Evolutionary conservation across 2,113 vertebrate species (phyloP).

Genomic region (Lepisosteus osseus): DNA sequence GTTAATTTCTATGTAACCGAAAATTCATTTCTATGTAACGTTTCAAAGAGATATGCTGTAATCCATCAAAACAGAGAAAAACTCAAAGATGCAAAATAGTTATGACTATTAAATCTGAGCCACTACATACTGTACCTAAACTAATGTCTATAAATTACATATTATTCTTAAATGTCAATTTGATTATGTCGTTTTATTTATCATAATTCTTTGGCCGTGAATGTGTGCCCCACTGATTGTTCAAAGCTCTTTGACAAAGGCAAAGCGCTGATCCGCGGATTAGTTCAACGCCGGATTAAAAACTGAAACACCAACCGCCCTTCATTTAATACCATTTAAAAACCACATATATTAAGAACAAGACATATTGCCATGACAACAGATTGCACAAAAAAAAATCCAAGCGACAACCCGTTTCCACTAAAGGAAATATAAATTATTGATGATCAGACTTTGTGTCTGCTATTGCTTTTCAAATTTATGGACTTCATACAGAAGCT

Average conservation of each 20-base stretch:
- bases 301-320: constrained; percentile 43
- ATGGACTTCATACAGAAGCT: constrained; percentile 16
- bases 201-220: background rate
- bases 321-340: constrained; percentile 41
- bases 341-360: constrained; percentile 43
- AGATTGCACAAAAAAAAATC: constrained; percentile 37
- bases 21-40: no score
- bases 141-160: no score
- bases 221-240: constrained; percentile 42
- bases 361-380: constrained; percentile 53
- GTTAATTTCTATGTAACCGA: no score
- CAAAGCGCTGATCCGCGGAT: constrained; percentile 47
- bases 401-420: constrained; percentile 41
- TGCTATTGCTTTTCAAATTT: constrained; percentile 45
- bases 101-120: no score
- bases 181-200: background rate
- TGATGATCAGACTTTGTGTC: constrained; percentile 45
- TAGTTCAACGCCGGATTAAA: constrained; percentile 55
- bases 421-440: constrained; percentile 59
- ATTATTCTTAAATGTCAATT: no score
- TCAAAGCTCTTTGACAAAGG: constrained; percentile 33
- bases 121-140: no score
- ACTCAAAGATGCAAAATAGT: no score
- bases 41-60: no score
- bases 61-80: no score